Percentiles rank a stretch among this genome's conserved stretches.
phyloP scores from a whole-genome alignment of 2,113 vertebrate species.

The Solenodon paradoxus region DNA sequence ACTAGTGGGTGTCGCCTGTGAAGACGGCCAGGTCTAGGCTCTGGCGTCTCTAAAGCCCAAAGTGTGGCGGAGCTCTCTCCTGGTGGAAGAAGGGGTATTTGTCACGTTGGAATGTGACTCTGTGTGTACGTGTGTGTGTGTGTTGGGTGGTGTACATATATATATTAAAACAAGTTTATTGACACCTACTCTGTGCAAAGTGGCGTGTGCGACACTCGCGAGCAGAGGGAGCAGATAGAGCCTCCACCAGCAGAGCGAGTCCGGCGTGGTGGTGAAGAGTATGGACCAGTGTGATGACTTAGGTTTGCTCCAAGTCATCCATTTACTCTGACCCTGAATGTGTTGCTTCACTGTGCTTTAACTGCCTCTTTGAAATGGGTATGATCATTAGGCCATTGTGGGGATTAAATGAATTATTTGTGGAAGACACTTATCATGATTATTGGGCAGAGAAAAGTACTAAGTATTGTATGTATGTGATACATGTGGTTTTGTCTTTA shows the following conservation, averaged over 20 bases:
- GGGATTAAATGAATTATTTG: not conserved
- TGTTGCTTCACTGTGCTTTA: not conserved
- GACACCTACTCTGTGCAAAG: not conserved
- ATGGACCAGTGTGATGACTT: not conserved
- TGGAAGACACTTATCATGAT: no score
- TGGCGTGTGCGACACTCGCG: not conserved
- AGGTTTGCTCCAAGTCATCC: not conserved
- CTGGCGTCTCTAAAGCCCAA: not conserved
- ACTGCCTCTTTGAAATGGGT: not conserved
- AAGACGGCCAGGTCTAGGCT: not conserved
- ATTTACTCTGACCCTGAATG: not conserved
- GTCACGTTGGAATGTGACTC: conserved; percentile 17
- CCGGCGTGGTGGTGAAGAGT: not conserved
- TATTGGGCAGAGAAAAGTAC: no score
- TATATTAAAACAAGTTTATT: conserved; percentile 48
- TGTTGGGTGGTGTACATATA: not conserved
- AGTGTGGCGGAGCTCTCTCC: not conserved
- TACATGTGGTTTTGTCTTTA: no score
- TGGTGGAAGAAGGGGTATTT: not conserved
- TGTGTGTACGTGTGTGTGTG: not conserved
- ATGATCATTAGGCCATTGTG: not conserved
- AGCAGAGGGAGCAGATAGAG: not conserved
- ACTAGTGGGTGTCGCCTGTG: not conserved
- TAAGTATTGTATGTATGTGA: no score
- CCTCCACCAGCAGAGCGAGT: not conserved